Evolutionary conservation across 2,797 vertebrate species (phyloP), one percentile per base, ranked within the genome.

Genomic region (Argyrosomus regius): DNA sequence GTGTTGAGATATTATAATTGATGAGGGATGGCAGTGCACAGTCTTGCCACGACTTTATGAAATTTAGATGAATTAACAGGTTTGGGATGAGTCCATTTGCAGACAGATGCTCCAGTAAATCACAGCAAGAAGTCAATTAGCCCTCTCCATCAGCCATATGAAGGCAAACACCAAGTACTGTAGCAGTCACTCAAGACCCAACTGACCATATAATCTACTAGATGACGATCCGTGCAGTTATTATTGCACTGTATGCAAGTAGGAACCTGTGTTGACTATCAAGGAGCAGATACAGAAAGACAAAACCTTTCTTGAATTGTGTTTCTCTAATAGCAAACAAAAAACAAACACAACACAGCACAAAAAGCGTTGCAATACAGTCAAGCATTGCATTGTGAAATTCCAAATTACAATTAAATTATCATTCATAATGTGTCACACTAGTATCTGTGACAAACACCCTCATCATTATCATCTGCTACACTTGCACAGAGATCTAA

Each of bases 21-120:
- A 88, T 80, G 78, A 85, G 72, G 82, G 79, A 77, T 80, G 84
- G 79, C 83, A 81, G 81, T 80, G 84, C 76, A 83, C 79, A 72
- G 75, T 90, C 64, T 85, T 87, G 78, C 83, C 86, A 91, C 58
- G 88, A 85, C 80, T 91, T 92, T 89, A 90, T 91, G 87, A 92
- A 91, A 92, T 93, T 85, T 89, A 91, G 86, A 91, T 90, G 84
- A 91, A 92, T 91, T 88, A 92, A 88, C 87, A 90, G 87, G 86
- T 93, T 88, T 91, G 89, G 83, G 87, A 90, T 76, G 83, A 84
- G 81, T 91, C 88, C 87, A 88, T 93, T 92, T 91, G 84, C 81
- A 86, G 88, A 91, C 90, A 92, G 89, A 92, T 90, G 92, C 88
- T 90, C 76, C 75, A 85, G 81, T 89, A 91, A 90, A 91, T 91